These are phyloP conservation scores for Eumeta japonica DNA, from an alignment of 1,140 invertebrate genomes.

Conservation along the genomic window DNA sequence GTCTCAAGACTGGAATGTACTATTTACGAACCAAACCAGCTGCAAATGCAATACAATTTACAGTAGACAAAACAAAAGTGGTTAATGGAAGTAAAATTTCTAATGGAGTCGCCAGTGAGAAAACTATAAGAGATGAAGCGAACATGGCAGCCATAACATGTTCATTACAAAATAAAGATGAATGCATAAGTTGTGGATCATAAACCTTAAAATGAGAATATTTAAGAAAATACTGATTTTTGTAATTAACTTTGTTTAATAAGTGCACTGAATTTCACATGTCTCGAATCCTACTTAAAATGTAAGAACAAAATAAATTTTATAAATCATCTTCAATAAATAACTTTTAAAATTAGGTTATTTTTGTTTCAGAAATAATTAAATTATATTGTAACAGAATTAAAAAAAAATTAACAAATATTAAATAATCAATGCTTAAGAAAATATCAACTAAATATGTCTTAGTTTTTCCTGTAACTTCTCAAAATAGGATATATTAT, in stretches of 20 bases:
- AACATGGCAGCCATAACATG: constrained; percentile 80
- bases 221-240: too few species aligned
- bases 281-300: too few species aligned
- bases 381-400: too few species aligned
- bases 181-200: constrained; percentile 80
- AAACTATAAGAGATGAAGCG: constrained; percentile 55
- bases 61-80: constrained; percentile 81
- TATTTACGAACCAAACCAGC: constrained; percentile 96
- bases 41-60: constrained; percentile 95
- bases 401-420: constrained; percentile 1
- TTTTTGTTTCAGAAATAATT: too few species aligned
- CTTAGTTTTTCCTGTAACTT: constrained; percentile 85
- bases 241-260: too few species aligned
- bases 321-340: too few species aligned
- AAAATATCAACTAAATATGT: too few species aligned
- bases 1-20: constrained; percentile 99
- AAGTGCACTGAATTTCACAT: too few species aligned
- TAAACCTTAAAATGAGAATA: too few species aligned
- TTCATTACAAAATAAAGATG: constrained; percentile 87
- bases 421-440: too few species aligned
- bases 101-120: constrained; percentile 12
- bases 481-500: constrained; percentile 96
- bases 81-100: constrained; percentile 24
- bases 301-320: too few species aligned
- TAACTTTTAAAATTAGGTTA: too few species aligned